Evolutionary conservation across 2,797 vertebrate species (phyloP), one percentile per base, ranked within the genome.

Genomic region (Phoeniculus purpureus): DNA sequence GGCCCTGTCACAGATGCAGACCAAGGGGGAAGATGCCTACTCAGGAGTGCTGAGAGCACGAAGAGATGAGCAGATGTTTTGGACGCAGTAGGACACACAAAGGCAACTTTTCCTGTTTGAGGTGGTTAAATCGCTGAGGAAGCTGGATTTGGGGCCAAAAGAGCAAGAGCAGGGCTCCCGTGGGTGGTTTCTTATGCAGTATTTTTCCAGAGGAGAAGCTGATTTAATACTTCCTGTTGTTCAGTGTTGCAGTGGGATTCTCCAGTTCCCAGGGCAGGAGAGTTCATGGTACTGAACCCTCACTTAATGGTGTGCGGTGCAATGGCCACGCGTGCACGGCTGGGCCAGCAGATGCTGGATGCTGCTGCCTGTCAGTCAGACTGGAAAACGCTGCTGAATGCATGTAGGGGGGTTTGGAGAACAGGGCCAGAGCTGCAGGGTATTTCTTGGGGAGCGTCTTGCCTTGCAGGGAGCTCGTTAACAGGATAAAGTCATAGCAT

Each of bases 141-240:
- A 83, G 84, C 26, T 64, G 59, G 11, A 79, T 72, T 84, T 26
- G 22, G 26, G 68, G 87, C 89, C 91, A 85, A 71, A 88, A 54
- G 29, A 65, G 32, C 66, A 81, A 94, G 75, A 90, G 48, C 54
- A 75, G 32, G 55, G 34, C 67, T 81, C 82, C 58, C 6, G 2
- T 71, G 93, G 75, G 90, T 81, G 70, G 62, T 81, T 93, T 78
- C 55, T 81, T 70, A 84, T 5, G 11, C 43, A 43, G 52, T 77
- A 37, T 89, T 91, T 87, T 87, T 94, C 65, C 84, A 75, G 89
- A 86, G 86, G 16, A 70, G 81, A 91, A 73, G 55, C 85, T 81
- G 93, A 94, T 94, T 94, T 95, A 95, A 65, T 87, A 11, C 62
- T 94, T 96, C 91, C 91, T 93, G 74, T 93, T 94, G 60, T 90